Base-by-base conservation (phyloP, 1,140 invertebrate species). In the Frieseomelitta varia region DNA sequence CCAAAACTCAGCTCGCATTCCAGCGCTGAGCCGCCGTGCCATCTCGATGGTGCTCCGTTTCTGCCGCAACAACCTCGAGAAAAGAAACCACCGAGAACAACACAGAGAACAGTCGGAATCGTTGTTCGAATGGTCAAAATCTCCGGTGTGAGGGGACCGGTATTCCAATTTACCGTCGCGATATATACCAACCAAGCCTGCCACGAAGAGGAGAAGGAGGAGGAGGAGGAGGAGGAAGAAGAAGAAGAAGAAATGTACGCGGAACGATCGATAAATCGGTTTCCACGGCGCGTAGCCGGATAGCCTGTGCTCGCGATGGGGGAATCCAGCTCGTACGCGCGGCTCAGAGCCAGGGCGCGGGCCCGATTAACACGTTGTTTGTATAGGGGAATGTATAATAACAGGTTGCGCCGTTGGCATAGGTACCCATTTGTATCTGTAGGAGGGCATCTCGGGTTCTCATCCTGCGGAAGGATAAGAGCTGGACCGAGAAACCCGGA, bases 351-450 rank as follows among this genome's bases (percentile, higher is more conserved):
- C 73, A 87, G 88, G 88, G 87, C 90, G 92, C 91, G 92, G 92
- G 90, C 88, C 91, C 93, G 93, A 95, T 95, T 95, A 95, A 95
- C 93, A 95, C 93, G 93, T 95, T 95, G 93, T 95, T 95, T 95
- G 93, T 94, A 94, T 94, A 94, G 93, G 93, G 92, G 91, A 94
- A 94, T 94, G 93, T 94, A 93, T 94, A 94, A 95, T 95, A 95
- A 94, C 94, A 94, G 94, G 94, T 94, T 94, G 91, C 91, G 89
- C 89, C 90, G 91, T 91, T 91, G 91, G 92, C 92, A 92, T 93
- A 94, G 93, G 92, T 93, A 93, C 91, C 92, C 91, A 92, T 92
- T 92, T 93, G 91, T 95, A 94, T 94, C 94, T 93, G 90, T 90
- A 92, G 90, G 91, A 94, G 93, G 93, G 93, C 93, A 94, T 94